phyloP scores from a whole-genome alignment of 2,888 invertebrate species.

The Dusona sp. region DNA sequence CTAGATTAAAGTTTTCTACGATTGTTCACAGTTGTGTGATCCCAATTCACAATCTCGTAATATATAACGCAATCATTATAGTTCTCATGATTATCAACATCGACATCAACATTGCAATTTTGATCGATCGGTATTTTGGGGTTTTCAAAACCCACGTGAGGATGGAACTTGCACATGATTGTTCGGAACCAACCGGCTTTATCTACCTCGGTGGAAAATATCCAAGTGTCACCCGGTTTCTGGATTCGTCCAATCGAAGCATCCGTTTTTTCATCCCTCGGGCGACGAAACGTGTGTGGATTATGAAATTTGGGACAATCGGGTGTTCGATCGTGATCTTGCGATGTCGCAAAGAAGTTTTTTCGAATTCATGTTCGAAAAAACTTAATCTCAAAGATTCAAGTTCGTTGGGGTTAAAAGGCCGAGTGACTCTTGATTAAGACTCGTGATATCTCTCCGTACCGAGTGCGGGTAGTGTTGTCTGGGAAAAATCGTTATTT shows the following conservation, averaged over 20 bases:
- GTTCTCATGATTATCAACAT: constrained; percentile 9
- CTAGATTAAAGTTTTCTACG: background rate
- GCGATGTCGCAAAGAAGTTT: background rate
- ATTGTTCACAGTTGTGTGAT: constrained; percentile 16
- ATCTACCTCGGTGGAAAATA: background rate
- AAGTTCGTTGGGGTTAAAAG: constrained; percentile 15
- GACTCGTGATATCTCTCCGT: constrained; percentile 47
- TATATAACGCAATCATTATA: background rate
- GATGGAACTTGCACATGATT: background rate
- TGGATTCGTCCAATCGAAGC: constrained; percentile 12
- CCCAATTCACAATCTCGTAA: constrained; percentile 6
- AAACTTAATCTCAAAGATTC: constrained; percentile 19
- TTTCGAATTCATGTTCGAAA: background rate
- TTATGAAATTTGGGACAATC: constrained; percentile 45
- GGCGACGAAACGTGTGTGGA: constrained; percentile 42
- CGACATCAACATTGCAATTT: background rate
- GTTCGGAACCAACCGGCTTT: background rate
- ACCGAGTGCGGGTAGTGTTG: constrained; percentile 67
- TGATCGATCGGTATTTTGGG: background rate
- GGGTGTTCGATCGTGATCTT: constrained; percentile 14
- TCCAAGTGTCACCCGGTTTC: constrained; percentile 33
- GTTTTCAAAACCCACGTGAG: background rate
- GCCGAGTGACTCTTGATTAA: constrained; percentile 40
- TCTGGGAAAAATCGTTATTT: constrained; percentile 36
- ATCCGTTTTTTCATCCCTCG: background rate